Evolutionary conservation across 2,888 invertebrate genomes (phyloP).

Genomic region (Mayetiola destructor): DNA sequence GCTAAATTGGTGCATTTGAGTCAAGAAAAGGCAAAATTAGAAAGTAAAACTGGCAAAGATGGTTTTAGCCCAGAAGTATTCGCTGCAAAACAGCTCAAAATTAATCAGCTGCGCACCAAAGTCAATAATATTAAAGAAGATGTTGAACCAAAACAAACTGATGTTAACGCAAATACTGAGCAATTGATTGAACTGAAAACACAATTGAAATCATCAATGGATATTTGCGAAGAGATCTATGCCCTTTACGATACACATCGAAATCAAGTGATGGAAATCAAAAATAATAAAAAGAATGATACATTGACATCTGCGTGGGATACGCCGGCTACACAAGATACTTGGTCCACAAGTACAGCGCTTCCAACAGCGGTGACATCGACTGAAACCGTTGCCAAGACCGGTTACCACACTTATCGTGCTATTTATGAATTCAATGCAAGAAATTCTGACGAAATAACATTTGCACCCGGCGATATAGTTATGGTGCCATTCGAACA

Average conservation of each 20-base stretch:
- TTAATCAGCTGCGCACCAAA: slow-evolving; percentile 54
- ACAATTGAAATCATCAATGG: slow-evolving; percentile 48
- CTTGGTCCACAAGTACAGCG: slow-evolving; percentile 38
- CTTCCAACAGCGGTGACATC: slow-evolving; percentile 19
- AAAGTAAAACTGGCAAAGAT: slow-evolving; percentile 44
- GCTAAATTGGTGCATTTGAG: slow-evolving; percentile 62
- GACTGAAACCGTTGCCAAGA: slow-evolving; percentile 26
- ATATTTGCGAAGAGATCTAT: slow-evolving; percentile 53
- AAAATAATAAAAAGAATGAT: slow-evolving; percentile 37
- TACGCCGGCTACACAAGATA: slow-evolving; percentile 30
- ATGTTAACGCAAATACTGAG: slow-evolving; percentile 65
- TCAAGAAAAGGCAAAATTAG: slow-evolving; percentile 69
- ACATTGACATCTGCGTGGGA: slow-evolving; percentile 42
- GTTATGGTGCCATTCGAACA: slow-evolving; percentile 67
- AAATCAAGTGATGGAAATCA: slow-evolving; percentile 41
- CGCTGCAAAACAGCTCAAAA: slow-evolving; percentile 54
- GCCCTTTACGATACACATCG: slow-evolving; percentile 54
- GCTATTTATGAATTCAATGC: slow-evolving; percentile 91
- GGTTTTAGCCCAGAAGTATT: slow-evolving; percentile 43
- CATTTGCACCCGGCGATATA: slow-evolving; percentile 85
- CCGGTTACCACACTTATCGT: slow-evolving; percentile 55
- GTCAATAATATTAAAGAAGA: slow-evolving; percentile 62
- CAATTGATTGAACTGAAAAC: slow-evolving; percentile 59
- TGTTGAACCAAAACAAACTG: slow-evolving; percentile 60
- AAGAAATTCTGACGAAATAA: slow-evolving; percentile 81